Evolutionary conservation across 2,113 vertebrate species (phyloP), one percentile per base, ranked within the genome.

Genomic region (Chlamydotis undulata): DNA sequence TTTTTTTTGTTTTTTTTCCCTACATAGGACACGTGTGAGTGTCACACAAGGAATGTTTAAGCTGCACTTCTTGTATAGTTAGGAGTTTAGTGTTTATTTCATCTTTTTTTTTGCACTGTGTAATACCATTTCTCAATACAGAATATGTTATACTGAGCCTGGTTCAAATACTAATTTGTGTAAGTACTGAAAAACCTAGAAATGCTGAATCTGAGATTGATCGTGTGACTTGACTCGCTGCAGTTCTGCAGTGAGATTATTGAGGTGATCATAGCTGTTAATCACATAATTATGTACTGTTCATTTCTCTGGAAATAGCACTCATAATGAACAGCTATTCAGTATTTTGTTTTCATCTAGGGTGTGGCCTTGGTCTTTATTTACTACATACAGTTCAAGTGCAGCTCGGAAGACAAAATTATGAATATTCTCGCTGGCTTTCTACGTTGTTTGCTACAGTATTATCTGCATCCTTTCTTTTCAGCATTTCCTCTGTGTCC

Each of bases 271-370:
- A 9, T 78, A 78, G 63, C 87, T 91, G 65, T 82, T 89, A 91
- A 92, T 93, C 92, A 22, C 67, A 65, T 97, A 85, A 93, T 93
- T 88, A 73, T 16, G 9, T 75, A 21, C 57, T 85, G 29, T 88
- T 84, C 43, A 65, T 64, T 96, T 96, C 57, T 90, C 43, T 93
- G 75, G 82, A 90, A 96, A 92, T 56, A 55, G 50, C 52, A 50
- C 31, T 96, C 70, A n/a, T 78, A 45, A 81, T 82, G 82, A 91
- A n/a, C 35, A 65, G 9, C 67, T 90, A 33, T 73, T 92, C 57
- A 79, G 59, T 57, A 26, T 53, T 82, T 87, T 41, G 37, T 68
- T 90, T 92, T 76, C 50, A 64, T 57, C 85, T 19, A 41, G 59
- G 82, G 75, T 90, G 92, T 85, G 63, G 12, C 79, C n/a, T 83